These are phyloP conservation scores for Invenusta paracnida DNA, from an alignment of 2,888 invertebrate species.

Conservation along the genomic window DNA sequence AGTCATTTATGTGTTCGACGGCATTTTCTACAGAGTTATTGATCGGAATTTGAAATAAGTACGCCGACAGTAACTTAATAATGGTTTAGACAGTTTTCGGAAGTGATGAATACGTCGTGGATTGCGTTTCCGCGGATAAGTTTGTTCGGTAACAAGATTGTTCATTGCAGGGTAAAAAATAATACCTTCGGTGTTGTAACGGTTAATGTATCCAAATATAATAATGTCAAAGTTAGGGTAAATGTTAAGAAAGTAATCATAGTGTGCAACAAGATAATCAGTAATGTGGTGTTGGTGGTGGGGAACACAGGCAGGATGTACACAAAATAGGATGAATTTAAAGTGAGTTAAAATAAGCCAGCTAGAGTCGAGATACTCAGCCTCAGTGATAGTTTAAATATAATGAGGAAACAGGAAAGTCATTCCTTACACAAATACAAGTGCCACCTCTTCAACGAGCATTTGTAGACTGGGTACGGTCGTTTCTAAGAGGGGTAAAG, in stretches of 20 bases:
- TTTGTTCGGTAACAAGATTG: background rate
- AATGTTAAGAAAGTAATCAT: background rate
- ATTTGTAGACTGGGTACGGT: background rate
- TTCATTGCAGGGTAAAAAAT: background rate
- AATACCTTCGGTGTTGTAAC: background rate
- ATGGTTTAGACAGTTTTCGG: background rate
- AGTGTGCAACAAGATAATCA: background rate
- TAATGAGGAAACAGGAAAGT: background rate
- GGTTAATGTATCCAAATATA: background rate
- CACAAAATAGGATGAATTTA: background rate
- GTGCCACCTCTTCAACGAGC: background rate
- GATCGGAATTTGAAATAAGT: background rate
- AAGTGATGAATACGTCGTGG: background rate
- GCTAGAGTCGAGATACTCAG: background rate
- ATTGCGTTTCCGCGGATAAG: background rate
- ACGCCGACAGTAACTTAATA: background rate
- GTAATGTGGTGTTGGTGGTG: constrained; percentile 1
- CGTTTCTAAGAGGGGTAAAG: background rate
- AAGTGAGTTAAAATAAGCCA: background rate
- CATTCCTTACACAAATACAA: background rate
- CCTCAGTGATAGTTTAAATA: background rate
- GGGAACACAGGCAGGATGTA: background rate
- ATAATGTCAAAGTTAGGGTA: background rate
- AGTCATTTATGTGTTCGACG: background rate
- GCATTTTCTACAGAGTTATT: background rate